A percentile compares a stretch with the other conserved stretches of the same genome.
These are phyloP conservation scores for Eutrigla gurnardus DNA, from an alignment of 2,797 vertebrate genomes.

Conservation along the genomic window DNA sequence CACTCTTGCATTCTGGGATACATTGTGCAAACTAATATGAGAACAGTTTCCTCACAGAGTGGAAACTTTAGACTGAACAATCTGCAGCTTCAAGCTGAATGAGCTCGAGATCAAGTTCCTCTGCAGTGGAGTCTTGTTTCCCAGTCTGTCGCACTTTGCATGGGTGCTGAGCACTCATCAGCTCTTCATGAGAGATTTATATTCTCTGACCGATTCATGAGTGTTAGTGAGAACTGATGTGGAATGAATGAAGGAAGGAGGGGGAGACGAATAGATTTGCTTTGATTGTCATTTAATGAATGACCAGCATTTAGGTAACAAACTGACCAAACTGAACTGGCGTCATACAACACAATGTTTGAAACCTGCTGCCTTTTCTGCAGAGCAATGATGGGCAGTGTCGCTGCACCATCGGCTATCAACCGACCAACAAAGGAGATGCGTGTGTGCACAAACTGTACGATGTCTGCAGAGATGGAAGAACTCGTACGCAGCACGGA, in stretches of 20 bases:
- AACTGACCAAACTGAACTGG: neutral
- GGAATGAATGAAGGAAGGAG: neutral
- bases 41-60: slow-evolving; percentile 35
- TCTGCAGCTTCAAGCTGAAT: slow-evolving; percentile 69
- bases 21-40: neutral
- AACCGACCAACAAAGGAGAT: slow-evolving; percentile 53
- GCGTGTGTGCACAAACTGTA: slow-evolving; percentile 79
- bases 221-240: neutral
- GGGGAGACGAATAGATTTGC: neutral
- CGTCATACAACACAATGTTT: slow-evolving; percentile 14
- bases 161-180: slow-evolving; percentile 53
- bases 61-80: slow-evolving; percentile 61
- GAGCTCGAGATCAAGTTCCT: slow-evolving; percentile 65
- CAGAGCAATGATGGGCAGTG: slow-evolving; percentile 88
- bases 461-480: slow-evolving; percentile 82
- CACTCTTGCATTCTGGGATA: neutral
- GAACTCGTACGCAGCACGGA: slow-evolving; percentile 87
- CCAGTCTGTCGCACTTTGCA: slow-evolving; percentile 20
- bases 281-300: neutral
- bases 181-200: slow-evolving; percentile 51
- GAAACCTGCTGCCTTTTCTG: slow-evolving; percentile 27
- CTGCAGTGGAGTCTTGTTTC: slow-evolving; percentile 64
- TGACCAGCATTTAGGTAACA: slow-evolving; percentile 22
- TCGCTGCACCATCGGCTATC: slow-evolving; percentile 84
- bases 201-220: neutral